phyloP scores from a whole-genome alignment of 1,140 invertebrate genomes.

The Nomia melanderi region DNA sequence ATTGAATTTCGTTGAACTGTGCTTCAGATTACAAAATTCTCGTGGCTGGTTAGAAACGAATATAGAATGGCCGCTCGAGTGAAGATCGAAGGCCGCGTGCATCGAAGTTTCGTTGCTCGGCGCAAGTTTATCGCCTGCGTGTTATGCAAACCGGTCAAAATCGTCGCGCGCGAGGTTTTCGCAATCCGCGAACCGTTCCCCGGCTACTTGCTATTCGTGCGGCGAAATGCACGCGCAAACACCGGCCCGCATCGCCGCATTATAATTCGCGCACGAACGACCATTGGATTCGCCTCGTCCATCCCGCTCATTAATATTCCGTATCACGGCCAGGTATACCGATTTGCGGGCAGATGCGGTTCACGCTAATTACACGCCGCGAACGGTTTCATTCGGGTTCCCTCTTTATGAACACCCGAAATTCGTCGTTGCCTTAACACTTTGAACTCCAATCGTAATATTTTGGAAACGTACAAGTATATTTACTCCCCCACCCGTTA shows the following conservation, averaged over 20 bases:
- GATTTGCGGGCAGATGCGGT: slow-evolving; percentile 38
- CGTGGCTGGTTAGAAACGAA: too few relatives aligned
- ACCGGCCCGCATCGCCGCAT: slow-evolving; percentile 44
- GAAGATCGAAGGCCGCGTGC: background rate
- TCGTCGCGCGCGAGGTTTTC: slow-evolving; percentile 48
- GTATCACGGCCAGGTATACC: slow-evolving; percentile 27
- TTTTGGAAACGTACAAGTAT: too few relatives aligned
- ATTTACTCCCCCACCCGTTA: too few relatives aligned
- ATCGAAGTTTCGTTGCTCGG: background rate
- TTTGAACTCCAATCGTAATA: too few relatives aligned
- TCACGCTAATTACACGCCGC: slow-evolving; percentile 33
- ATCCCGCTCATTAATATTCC: slow-evolving; percentile 44
- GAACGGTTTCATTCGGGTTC: background rate
- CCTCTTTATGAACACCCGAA: background rate
- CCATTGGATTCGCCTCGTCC: slow-evolving; percentile 39
- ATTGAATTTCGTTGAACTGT: too few relatives aligned
- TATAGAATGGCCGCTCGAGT: background rate
- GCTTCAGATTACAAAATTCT: too few relatives aligned
- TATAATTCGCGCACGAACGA: slow-evolving; percentile 46
- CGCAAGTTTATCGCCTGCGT: background rate
- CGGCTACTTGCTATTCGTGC: slow-evolving; percentile 57
- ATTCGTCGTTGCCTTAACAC: background rate
- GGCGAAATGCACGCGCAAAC: slow-evolving; percentile 43
- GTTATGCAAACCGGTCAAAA: slow-evolving; percentile 48
- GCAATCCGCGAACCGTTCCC: slow-evolving; percentile 28